phyloP scores from a whole-genome alignment of 1,140 invertebrate species.

The Lepidurus apus region DNA sequence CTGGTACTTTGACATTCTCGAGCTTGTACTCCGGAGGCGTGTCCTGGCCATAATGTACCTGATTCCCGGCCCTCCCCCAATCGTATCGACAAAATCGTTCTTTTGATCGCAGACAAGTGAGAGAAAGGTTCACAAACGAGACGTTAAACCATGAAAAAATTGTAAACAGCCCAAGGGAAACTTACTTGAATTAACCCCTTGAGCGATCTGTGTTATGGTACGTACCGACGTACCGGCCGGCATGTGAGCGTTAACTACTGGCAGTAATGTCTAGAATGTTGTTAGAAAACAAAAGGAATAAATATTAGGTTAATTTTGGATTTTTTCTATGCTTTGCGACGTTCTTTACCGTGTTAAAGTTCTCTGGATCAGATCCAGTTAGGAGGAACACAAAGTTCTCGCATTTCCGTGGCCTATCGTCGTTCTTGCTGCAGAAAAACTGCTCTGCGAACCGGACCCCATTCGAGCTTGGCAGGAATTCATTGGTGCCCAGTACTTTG shows the following conservation, averaged over 20 bases:
- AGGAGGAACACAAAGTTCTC: conserved; percentile 59
- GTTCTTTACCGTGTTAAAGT: conserved; percentile 57
- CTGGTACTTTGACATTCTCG: conserved; percentile 44
- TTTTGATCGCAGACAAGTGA: background rate
- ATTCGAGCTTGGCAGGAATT: conserved; percentile 23
- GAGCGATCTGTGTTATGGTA: conserved; percentile 42
- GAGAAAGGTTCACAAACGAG: conserved; percentile 36
- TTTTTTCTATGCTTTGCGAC: background rate
- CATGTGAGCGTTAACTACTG: conserved; percentile 40
- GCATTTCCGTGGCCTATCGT: conserved; percentile 52
- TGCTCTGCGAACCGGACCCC: background rate
- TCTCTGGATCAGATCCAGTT: conserved; percentile 59
- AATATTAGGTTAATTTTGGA: background rate
- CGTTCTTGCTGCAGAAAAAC: conserved; percentile 25
- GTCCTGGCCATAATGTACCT: conserved; percentile 39
- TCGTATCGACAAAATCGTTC: conserved; percentile 25
- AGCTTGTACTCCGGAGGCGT: conserved; percentile 46
- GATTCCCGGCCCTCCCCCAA: conserved; percentile 34
- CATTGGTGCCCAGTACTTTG: conserved; percentile 25
- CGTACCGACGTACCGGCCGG: conserved; percentile 37
- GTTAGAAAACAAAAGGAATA: background rate
- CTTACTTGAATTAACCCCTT: conserved; percentile 40
- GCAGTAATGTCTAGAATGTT: conserved; percentile 41
- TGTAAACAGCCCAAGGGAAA: background rate
- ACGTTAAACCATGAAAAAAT: background rate